Base-by-base conservation (phyloP, 2,888 invertebrate species). In the Zaprionus lineosus region DNA sequence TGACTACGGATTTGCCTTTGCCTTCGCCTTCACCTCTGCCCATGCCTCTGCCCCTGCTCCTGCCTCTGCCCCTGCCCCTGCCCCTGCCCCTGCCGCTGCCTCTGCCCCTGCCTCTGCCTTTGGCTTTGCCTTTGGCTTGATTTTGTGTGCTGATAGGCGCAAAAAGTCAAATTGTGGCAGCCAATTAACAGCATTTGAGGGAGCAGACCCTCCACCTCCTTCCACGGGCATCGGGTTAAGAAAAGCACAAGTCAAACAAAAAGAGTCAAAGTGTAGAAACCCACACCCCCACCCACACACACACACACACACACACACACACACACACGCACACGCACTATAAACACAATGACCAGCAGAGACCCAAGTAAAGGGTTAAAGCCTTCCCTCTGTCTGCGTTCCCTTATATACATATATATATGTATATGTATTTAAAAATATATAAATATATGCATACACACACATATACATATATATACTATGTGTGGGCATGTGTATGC, bases 81-180 rank as follows among this genome's bases (percentile, higher is more conserved):
- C 12, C 8, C 7, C 12, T 43, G n/a, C n/a, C n/a, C n/a, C n/a
- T n/a, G n/a, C n/a, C n/a, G n/a, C n/a, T 21, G 29, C 21, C 44
- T 43, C 31, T 47, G 51, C 34, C 50, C 43, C 39, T 62, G 50
- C 52, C 37, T 44, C 44, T 52, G 52, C 24, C 29, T 48, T 52
- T 72, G 60, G 7, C 37, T 44, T 43, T 43, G 59, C 46, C 58
- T 77, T 55, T 55, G 53, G 53, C 57, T 58, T 77, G 78, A 78
- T 84, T 82, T 61, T 78, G 84, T 84, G 60, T 84, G 82, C 78
- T 67, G 81, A 79, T 69, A 70, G 75, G 76, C 72, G 75, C 67
- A 70, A 83, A 84, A 74, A 79, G 79, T 83, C 85, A 79, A 79
- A 84, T 79, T 84, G 85, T 83, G 85, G 79, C 85, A 79, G 79